Evolutionary conservation across 2,888 invertebrate species (phyloP).

Genomic region (Eustalomyia histrio): DNA sequence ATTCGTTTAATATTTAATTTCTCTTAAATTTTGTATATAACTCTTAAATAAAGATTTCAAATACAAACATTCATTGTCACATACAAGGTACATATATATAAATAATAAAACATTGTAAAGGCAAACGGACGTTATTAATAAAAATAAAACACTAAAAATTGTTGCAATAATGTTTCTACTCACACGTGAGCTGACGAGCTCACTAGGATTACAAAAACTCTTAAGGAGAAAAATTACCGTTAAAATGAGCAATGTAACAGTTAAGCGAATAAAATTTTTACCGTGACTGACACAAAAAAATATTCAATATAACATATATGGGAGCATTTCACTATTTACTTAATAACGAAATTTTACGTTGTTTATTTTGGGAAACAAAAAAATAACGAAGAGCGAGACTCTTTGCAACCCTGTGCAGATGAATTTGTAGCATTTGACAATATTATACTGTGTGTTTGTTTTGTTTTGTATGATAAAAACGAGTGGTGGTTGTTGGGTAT

Average conservation of each 20-base stretch:
- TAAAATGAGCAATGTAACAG: background rate
- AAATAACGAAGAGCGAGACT: background rate
- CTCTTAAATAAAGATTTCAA: no score
- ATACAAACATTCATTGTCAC: no score
- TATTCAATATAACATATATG: background rate
- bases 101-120: no score
- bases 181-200: background rate
- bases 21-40: no score
- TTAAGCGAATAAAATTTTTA: background rate
- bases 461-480: background rate
- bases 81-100: no score
- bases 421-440: background rate
- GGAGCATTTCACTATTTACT: background rate
- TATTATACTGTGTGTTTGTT: background rate
- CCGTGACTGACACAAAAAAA: background rate
- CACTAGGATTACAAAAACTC: background rate
- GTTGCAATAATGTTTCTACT: background rate
- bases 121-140: no score
- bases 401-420: background rate
- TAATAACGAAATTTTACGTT: constrained; percentile 36
- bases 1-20: no score
- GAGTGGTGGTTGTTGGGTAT: background rate
- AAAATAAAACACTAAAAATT: background rate
- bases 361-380: no score
- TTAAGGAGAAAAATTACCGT: background rate